phyloP scores from a whole-genome alignment of 2,113 vertebrate species.

The Saguinus imperator region DNA sequence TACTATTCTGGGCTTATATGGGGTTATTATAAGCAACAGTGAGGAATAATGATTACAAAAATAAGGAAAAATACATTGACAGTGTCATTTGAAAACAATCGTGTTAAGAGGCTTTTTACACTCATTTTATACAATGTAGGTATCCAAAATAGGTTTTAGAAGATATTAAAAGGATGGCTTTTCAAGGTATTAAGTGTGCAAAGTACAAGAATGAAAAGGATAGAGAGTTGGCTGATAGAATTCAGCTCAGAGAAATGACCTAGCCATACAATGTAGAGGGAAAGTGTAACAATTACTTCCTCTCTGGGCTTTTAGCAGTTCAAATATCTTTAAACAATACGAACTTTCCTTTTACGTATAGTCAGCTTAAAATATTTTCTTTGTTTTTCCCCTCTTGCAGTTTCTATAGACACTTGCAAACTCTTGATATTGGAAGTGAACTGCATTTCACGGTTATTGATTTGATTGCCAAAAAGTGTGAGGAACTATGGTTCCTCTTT shows the following conservation, averaged over 20 bases:
- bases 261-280: background rate
- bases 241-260: background rate
- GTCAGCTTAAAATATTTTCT: background rate
- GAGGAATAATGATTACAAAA: constrained; percentile 75
- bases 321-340: constrained; percentile 13
- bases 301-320: background rate
- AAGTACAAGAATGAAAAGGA: constrained; percentile 57
- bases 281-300: background rate
- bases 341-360: background rate
- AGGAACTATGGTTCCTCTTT: constrained; percentile 52
- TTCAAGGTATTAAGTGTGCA: constrained; percentile 65
- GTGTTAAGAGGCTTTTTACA: constrained; percentile 77
- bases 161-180: constrained; percentile 72
- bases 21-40: constrained; percentile 63
- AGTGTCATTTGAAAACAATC: constrained; percentile 73
- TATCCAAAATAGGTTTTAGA: constrained; percentile 64
- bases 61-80: constrained; percentile 71
- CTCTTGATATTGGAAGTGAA: background rate
- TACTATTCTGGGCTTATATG: constrained; percentile 57
- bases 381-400: background rate
- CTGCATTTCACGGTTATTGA: background rate
- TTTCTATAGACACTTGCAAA: background rate
- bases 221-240: background rate
- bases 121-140: constrained; percentile 57
- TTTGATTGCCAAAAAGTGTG: background rate